Evolutionary conservation across 2,797 vertebrate species (phyloP).

Genomic region (Chiroxiphia lanceolata): DNA sequence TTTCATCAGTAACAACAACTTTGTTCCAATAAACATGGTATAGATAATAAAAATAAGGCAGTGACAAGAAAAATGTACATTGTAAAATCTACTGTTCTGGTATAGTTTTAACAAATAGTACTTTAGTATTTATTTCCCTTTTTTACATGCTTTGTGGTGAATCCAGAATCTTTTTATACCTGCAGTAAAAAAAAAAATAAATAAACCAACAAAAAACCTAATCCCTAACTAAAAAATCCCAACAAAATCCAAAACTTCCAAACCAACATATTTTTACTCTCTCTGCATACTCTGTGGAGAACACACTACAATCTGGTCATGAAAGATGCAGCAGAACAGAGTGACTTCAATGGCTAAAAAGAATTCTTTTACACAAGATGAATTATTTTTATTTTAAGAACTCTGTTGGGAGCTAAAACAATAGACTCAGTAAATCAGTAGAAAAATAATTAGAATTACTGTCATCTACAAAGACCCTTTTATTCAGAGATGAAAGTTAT

Average conservation of each 20-base stretch:
- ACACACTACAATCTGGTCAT: neutral
- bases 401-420: neutral
- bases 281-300: neutral
- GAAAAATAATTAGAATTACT: neutral
- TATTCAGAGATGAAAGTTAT: neutral
- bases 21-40: neutral
- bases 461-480: neutral
- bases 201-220: neutral
- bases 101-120: neutral
- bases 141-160: neutral
- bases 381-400: conserved; percentile 21
- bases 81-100: neutral
- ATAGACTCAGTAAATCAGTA: neutral
- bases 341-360: neutral
- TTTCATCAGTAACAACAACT: neutral
- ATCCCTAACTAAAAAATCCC: neutral
- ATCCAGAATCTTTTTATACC: neutral
- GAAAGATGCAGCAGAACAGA: neutral
- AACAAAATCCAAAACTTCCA: neutral
- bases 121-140: neutral
- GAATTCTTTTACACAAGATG: neutral
- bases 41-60: neutral
- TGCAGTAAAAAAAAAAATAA: neutral
- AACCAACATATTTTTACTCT: neutral
- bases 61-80: neutral